Base-by-base conservation (phyloP, 2,797 vertebrate genomes). In the Vultur gryphus region DNA sequence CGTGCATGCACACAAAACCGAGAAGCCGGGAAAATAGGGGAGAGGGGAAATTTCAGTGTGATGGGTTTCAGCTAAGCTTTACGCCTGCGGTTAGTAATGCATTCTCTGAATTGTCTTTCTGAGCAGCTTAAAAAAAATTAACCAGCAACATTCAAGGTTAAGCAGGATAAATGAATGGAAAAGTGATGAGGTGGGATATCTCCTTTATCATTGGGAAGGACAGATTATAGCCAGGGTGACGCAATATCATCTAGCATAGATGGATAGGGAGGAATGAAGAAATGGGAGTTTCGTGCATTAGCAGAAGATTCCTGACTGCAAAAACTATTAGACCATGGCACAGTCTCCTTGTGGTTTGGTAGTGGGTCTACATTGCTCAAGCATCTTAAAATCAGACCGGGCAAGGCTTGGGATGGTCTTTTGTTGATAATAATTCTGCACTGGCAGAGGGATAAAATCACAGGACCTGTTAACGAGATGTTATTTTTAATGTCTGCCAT, bases 161-260 rank as follows among this genome's bases (percentile, higher is more conserved):
- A 96, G 87, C 51, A 88, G 92, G 89, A 95, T 85, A 92, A 94
- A 91, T 90, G 79, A 93, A 52, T 78, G 72, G 87, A 86, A 92
- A 92, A 96, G 90, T 78, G 91, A 92, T 95, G 96, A 95, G 95
- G 89, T 96, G 96, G 87, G 93, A 83, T 95, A 84, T 88, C 94
- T 94, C 79, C 87, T 96, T 93, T 44, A 76, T 95, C 94, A 91
- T 26, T 37, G 85, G 71, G 84, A 95, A 93, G 96, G 95, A 93
- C 82, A 93, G 92, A 72, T 94, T 84, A 93, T 94, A 95, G 79
- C 87, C 83, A 70, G 72, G 46, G 6, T 96, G 95, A 96, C 41
- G 80, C 94, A 92, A 48, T 84, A 69, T 90, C 58, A n/a, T 59
- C 72, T 55, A 91, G 67, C 71, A 20, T 25, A 79, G 94, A 91